These are phyloP conservation scores for Rhinophrynus dorsalis DNA, from an alignment of 2,797 vertebrate species.

Conservation along the genomic window DNA sequence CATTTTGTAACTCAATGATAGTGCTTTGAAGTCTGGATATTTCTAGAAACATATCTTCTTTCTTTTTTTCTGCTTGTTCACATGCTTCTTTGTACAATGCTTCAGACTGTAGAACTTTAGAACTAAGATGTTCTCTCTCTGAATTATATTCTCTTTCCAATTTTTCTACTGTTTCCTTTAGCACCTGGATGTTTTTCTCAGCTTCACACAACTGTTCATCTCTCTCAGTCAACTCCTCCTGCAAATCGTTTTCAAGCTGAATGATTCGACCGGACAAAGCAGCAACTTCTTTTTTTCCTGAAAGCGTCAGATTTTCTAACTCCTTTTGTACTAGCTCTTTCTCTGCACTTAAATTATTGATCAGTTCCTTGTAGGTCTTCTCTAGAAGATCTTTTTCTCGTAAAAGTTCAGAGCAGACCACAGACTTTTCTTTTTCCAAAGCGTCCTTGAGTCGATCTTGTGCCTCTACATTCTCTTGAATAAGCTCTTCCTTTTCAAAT, in stretches of 20 bases:
- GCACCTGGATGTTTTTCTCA: slow-evolving; percentile 59
- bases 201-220: slow-evolving; percentile 58
- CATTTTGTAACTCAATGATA: slow-evolving; percentile 65
- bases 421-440: slow-evolving; percentile 62
- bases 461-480: slow-evolving; percentile 64
- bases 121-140: slow-evolving; percentile 70
- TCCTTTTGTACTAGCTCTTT: slow-evolving; percentile 75
- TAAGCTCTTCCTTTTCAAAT: slow-evolving; percentile 53
- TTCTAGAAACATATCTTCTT: slow-evolving; percentile 66
- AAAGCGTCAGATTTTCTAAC: slow-evolving; percentile 59
- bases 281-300: slow-evolving; percentile 68
- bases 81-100: slow-evolving; percentile 57
- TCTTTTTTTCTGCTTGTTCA: slow-evolving; percentile 63
- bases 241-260: slow-evolving; percentile 67
- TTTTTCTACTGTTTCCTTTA: slow-evolving; percentile 64
- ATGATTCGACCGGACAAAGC: slow-evolving; percentile 69
- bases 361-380: slow-evolving; percentile 63
- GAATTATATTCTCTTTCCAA: slow-evolving; percentile 65
- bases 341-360: slow-evolving; percentile 65
- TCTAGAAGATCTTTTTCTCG: slow-evolving; percentile 70
- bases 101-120: slow-evolving; percentile 62
- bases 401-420: slow-evolving; percentile 56
- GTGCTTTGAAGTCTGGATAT: slow-evolving; percentile 63
- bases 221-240: slow-evolving; percentile 65
- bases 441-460: slow-evolving; percentile 59